Evolutionary conservation across 2,888 invertebrate genomes (phyloP), one percentile per base, ranked within the genome.

Genomic region (Xestobium rufovillosum): DNA sequence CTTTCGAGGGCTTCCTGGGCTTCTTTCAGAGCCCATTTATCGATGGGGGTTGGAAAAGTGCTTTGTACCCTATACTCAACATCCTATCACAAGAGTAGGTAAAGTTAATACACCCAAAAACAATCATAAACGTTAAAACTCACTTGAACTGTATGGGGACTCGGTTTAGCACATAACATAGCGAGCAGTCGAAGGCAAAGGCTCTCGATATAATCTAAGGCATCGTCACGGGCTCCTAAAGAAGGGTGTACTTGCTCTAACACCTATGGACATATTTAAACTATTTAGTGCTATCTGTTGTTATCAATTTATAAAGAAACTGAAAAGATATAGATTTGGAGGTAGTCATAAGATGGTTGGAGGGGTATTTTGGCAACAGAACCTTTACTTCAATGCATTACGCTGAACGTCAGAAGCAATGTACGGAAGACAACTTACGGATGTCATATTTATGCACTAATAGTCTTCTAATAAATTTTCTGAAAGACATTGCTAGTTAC

Each of bases 11-110:
- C 84, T 56, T 84, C 86, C 48, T 83, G 80, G 11, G 94, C 95
- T 62, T 95, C 94, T 46, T 76, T 77, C 41, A 92, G 73, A 32
- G 94, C 91, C 92, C 94, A 95, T 61, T 80, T 80, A 68, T 94
- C 91, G 50, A 96, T 85, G 3, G 95, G 94, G 10, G 85, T 84
- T n/a, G 95, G 95, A 71, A 95, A 94, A 35, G 88, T 87, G 51
- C 83, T 83, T 47, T 83, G 79, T 19, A 96, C 91, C 45, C 91
- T 75, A 54, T 92, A 91, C 61, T 95, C 94, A 51, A 96, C 89
- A 69, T 96, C 96, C 76, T 85, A 68, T 9, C 63, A 63, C 15
- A 34, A 16, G 36, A 36, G 42, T 38, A 26, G 31, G 25, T 15
- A 26, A 14, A 26, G 4, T 13, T 19, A 14, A 11, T 12, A 12